Conservation (phyloP, 2,113 vertebrate species). For the Cryptomyrus ogoouensis region DNA sequence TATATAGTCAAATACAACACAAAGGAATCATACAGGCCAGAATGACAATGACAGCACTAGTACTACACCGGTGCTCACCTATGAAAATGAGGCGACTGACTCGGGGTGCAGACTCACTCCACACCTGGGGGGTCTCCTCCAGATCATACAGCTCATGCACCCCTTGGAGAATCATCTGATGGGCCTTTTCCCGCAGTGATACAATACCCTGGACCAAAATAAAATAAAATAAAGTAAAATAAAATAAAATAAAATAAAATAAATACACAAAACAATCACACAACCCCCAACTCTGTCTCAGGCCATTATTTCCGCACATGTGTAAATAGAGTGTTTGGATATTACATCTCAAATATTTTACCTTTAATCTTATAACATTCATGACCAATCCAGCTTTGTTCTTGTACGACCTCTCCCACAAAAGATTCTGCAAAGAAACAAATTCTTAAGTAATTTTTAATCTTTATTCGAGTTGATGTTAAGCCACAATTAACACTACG, state of each 20-base stretch:
- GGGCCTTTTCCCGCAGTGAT: constrained; percentile 72
- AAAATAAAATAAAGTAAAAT: not conserved
- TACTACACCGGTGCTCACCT: constrained; percentile 57
- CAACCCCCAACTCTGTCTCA: not conserved
- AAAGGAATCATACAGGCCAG: not conserved
- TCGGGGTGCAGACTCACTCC: constrained; percentile 65
- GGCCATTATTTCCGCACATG: not conserved
- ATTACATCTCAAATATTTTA: constrained; percentile 38
- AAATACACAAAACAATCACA: not conserved
- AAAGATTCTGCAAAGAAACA: constrained; percentile 69
- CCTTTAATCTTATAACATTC: constrained; percentile 88
- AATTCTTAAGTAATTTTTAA: constrained; percentile 17
- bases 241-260: not conserved
- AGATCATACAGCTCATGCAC: constrained; percentile 91
- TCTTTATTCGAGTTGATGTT: not conserved
- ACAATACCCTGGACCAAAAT: constrained; percentile 72
- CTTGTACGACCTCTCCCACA: constrained; percentile 86
- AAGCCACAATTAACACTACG: not conserved
- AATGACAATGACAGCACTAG: not conserved
- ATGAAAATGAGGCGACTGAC: constrained; percentile 83
- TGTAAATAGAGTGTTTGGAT: not conserved
- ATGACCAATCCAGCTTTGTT: constrained; percentile 71
- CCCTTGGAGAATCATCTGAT: constrained; percentile 86
- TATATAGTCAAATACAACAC: not conserved
- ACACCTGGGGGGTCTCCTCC: constrained; percentile 79